Evolutionary conservation across 2,797 vertebrate species (phyloP).

Genomic region (Zalophus californianus): DNA sequence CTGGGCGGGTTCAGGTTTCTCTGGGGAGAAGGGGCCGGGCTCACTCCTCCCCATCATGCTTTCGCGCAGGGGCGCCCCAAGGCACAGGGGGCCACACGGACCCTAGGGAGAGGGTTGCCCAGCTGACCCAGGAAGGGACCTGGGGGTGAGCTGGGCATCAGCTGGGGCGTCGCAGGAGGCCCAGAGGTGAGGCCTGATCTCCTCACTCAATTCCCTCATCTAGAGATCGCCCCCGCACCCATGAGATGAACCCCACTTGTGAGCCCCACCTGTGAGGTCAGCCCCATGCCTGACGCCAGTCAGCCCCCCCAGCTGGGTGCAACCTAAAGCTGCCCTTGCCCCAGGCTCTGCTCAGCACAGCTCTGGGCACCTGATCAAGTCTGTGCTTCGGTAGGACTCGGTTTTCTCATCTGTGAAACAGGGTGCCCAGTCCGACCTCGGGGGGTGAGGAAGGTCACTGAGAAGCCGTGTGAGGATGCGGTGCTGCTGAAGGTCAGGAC

Average conservation of each 20-base stretch:
- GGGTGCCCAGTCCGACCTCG: too few relatives aligned
- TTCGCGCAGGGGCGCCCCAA: not conserved
- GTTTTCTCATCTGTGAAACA: not conserved
- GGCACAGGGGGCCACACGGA: not conserved
- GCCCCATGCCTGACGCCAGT: not conserved
- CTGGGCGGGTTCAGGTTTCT: not conserved
- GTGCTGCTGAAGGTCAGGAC: not conserved
- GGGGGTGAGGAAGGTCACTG: not conserved
- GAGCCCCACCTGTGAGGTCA: not conserved
- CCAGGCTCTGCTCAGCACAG: not conserved
- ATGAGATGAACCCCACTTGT: not conserved
- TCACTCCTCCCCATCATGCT: not conserved
- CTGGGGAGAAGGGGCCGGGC: not conserved
- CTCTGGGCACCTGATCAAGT: not conserved
- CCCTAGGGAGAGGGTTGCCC: not conserved
- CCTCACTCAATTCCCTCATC: not conserved
- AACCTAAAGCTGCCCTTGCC: not conserved
- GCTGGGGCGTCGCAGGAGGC: not conserved
- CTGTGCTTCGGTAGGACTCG: not conserved
- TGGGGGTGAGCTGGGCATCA: not conserved
- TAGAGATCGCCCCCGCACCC: not conserved
- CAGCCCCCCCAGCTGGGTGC: not conserved
- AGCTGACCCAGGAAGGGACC: not conserved
- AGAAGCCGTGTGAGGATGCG: fast-evolving
- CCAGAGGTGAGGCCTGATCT: not conserved